A percentile compares a stretch with the other conserved stretches of the same genome.
Evolutionary conservation across 2,888 invertebrate genomes (phyloP).

Genomic region (Oscheius onirici): DNA sequence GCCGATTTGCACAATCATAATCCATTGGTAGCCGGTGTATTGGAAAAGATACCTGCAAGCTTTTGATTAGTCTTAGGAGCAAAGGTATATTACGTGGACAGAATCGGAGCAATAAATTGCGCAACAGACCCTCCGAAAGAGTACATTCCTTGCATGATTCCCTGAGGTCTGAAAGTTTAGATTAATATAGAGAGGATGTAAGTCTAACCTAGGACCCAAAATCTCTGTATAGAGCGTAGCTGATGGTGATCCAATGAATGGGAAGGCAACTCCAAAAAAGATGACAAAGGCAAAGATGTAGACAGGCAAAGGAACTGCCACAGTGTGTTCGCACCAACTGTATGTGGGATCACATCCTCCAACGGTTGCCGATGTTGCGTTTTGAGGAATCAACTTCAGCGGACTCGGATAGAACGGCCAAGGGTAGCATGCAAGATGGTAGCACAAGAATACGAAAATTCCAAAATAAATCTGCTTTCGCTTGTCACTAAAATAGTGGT

Average conservation of each 20-base stretch:
- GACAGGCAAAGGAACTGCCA: conserved; percentile 44
- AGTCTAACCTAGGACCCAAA: conserved; percentile 47
- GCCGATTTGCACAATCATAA: conserved; percentile 40
- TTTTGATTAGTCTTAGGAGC: neutral
- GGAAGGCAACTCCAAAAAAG: conserved; percentile 52
- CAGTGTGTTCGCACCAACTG: conserved; percentile 46
- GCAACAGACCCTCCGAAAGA: conserved; percentile 53
- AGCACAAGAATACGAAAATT: conserved; percentile 41
- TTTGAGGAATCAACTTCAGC: conserved; percentile 35
- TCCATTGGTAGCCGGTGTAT: conserved; percentile 51
- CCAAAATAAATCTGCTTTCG: conserved; percentile 48
- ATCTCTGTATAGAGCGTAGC: conserved; percentile 49
- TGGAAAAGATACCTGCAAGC: conserved; percentile 46
- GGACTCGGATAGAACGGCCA: conserved; percentile 50
- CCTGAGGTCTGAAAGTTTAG: conserved; percentile 30
- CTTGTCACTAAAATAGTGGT: conserved; percentile 25
- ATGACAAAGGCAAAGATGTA: conserved; percentile 46
- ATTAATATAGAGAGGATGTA: neutral
- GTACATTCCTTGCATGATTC: conserved; percentile 57
- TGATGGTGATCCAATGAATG: conserved; percentile 47
- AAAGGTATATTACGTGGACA: neutral
- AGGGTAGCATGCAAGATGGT: conserved; percentile 47
- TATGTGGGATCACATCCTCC: conserved; percentile 47
- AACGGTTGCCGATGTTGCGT: conserved; percentile 37
- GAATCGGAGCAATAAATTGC: conserved; percentile 43